A percentile compares a stretch with the other conserved stretches of the same genome.
These are phyloP conservation scores for Clarias magur DNA, from an alignment of 2,113 vertebrate species.

Conservation along the genomic window DNA sequence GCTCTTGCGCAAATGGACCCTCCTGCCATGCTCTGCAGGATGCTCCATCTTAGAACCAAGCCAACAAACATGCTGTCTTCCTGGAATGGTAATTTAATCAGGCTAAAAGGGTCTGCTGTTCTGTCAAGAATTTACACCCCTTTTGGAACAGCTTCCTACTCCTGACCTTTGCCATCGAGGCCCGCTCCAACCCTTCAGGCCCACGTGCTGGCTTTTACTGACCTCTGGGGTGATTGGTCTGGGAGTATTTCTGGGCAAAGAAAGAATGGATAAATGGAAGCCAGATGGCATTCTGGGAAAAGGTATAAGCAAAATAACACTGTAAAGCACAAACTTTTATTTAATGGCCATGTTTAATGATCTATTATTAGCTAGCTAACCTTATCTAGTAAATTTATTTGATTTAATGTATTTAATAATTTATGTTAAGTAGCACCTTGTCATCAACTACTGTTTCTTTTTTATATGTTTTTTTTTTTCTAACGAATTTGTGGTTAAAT, in stretches of 20 bases:
- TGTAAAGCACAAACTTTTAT: not conserved
- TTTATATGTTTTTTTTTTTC: not conserved
- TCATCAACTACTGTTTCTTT: not conserved
- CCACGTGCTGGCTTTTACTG: conserved; percentile 32
- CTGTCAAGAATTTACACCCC: conserved; percentile 35
- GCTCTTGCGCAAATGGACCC: conserved; percentile 33
- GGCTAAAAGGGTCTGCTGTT: conserved; percentile 28
- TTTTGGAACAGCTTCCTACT: conserved; percentile 5
- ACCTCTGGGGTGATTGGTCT: not conserved
- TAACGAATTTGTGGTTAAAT: not conserved
- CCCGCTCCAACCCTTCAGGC: conserved; percentile 22
- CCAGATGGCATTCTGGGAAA: conserved; percentile 16
- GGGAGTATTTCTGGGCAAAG: not conserved
- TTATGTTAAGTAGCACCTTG: not conserved
- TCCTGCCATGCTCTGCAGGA: conserved; percentile 17
- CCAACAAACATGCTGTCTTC: conserved; percentile 8
- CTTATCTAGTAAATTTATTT: not conserved
- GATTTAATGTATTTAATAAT: too few relatives aligned
- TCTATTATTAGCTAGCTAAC: not conserved
- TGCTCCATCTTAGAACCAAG: not conserved
- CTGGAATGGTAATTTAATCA: conserved; percentile 43
- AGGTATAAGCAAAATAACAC: not conserved
- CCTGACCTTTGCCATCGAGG: conserved; percentile 39
- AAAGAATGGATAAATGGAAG: not conserved
- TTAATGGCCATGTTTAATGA: not conserved